phyloP scores from a whole-genome alignment of 2,797 vertebrate species.

The Cheirogaleus major region DNA sequence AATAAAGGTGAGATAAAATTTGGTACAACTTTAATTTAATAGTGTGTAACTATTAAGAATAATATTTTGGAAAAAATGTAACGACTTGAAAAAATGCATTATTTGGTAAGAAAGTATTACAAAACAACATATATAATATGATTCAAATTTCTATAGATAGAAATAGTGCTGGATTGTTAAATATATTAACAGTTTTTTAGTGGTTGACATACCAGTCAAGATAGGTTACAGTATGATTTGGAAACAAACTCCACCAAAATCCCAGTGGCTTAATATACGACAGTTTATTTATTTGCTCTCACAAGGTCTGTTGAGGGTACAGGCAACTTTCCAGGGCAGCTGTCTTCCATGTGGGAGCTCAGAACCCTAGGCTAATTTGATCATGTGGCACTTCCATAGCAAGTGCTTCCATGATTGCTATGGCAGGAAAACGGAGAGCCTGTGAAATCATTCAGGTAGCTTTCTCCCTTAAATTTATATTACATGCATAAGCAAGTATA shows the following conservation, averaged over 20 bases:
- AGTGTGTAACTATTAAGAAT: background rate
- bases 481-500: background rate
- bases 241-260: slow-evolving; percentile 50
- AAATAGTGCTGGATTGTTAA: slow-evolving; percentile 36
- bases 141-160: background rate
- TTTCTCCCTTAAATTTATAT: background rate
- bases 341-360: slow-evolving; percentile 68
- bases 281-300: slow-evolving; percentile 68
- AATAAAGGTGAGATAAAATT: background rate
- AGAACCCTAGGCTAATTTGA: slow-evolving; percentile 21
- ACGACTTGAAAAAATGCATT: background rate
- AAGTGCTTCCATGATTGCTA: background rate
- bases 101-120: background rate
- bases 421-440: background rate
- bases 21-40: background rate
- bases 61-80: background rate
- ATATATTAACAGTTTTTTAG: slow-evolving; percentile 43
- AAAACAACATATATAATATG: background rate
- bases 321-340: slow-evolving; percentile 69
- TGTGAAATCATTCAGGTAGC: background rate
- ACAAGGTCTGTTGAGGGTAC: slow-evolving; percentile 54
- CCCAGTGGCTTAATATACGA: slow-evolving; percentile 62
- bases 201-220: slow-evolving; percentile 28
- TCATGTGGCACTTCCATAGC: background rate
- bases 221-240: slow-evolving; percentile 44